Conservation (phyloP, 2,888 invertebrate species). For the Pyrocoelia pectoralis region DNA sequence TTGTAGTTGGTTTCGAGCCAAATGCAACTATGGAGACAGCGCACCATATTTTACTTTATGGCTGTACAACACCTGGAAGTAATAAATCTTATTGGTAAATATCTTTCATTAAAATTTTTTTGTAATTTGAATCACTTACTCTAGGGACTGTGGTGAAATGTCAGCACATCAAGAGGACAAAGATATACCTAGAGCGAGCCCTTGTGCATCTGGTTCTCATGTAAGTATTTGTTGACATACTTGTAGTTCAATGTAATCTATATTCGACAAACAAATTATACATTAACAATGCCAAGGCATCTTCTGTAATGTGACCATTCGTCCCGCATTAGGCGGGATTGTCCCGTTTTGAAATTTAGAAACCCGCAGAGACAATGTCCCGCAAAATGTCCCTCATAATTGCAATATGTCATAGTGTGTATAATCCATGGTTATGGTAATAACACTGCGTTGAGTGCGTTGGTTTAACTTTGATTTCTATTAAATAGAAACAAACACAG, state of each 20-base stretch:
- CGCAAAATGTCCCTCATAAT: too few relatives aligned
- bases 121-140: constrained; percentile 1
- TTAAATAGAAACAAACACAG: too few relatives aligned
- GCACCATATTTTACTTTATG: constrained; percentile 94
- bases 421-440: too few relatives aligned
- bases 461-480: too few relatives aligned
- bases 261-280: not conserved
- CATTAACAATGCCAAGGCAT: too few relatives aligned
- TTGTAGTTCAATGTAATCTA: not conserved
- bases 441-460: too few relatives aligned
- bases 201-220: constrained; percentile 79
- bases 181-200: constrained; percentile 68
- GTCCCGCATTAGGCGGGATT: too few relatives aligned
- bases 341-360: too few relatives aligned
- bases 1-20: constrained; percentile 88
- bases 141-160: constrained; percentile 96
- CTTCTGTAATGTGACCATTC: too few relatives aligned
- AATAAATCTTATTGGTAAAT: constrained; percentile 77
- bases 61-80: constrained; percentile 83
- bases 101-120: not conserved
- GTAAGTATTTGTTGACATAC: constrained; percentile 58
- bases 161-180: constrained; percentile 59
- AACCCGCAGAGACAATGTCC: too few relatives aligned
- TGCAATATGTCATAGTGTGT: too few relatives aligned
- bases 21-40: constrained; percentile 90